A percentile compares a stretch with the other conserved stretches of the same genome.
phyloP scores from a whole-genome alignment of 2,797 vertebrate genomes.

The Micropoecilia bifurca region DNA sequence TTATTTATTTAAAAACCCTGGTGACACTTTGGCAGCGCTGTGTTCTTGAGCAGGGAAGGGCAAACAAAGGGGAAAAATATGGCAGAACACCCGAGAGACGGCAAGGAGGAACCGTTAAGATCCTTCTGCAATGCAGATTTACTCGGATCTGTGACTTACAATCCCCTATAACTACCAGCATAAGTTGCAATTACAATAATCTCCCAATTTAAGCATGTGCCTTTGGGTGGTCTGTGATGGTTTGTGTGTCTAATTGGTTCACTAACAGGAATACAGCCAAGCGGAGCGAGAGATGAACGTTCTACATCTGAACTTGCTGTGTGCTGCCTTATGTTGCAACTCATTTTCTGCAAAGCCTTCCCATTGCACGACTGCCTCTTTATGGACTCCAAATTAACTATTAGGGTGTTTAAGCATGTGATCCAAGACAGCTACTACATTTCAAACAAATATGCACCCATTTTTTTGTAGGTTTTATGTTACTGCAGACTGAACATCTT shows the following conservation, averaged over 20 bases:
- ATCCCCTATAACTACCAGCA: conserved; percentile 28
- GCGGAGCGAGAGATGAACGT: conserved; percentile 8
- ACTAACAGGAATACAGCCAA: conserved; percentile 32
- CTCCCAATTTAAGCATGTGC: conserved; percentile 34
- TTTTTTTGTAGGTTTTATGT: background rate
- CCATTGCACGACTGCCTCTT: conserved; percentile 36
- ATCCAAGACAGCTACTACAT: background rate
- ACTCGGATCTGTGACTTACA: conserved; percentile 40
- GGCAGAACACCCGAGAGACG: conserved; percentile 21
- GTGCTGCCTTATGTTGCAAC: conserved; percentile 26
- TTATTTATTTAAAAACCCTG: conserved; percentile 76
- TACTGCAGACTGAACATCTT: background rate
- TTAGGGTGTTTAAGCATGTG: conserved; percentile 10
- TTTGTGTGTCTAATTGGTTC: conserved; percentile 53
- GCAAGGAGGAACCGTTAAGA: conserved; percentile 31
- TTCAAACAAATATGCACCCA: background rate
- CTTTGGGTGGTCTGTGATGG: conserved; percentile 36
- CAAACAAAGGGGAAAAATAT: conserved; percentile 23
- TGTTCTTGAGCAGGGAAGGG: conserved; percentile 44
- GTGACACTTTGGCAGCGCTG: conserved; percentile 61
- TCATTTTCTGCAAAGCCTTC: conserved; percentile 47
- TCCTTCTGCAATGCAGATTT: conserved; percentile 22
- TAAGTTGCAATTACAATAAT: conserved; percentile 39
- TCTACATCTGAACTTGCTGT: conserved; percentile 54
- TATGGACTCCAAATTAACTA: conserved; percentile 52